Conservation (phyloP, 2,113 vertebrate genomes). For the Rousettus leschenaultii region DNA sequence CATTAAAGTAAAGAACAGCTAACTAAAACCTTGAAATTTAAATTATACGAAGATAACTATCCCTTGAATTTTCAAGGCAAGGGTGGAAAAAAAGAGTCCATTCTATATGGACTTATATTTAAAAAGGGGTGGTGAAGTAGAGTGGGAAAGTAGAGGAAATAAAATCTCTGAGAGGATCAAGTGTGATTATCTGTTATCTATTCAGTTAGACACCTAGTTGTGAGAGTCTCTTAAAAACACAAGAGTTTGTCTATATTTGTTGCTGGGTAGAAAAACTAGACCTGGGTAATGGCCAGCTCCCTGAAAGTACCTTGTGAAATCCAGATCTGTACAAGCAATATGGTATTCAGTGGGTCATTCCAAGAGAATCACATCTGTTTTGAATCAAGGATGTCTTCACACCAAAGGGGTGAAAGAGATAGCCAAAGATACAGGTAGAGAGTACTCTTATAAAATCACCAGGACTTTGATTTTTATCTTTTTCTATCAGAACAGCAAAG, state of each 20-base stretch:
- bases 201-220: neutral
- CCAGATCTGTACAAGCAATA: neutral
- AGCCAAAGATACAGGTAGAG: slow-evolving; percentile 31
- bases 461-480: slow-evolving; percentile 66
- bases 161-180: neutral
- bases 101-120: neutral
- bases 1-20: neutral
- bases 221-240: slow-evolving; percentile 63
- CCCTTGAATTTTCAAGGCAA: neutral
- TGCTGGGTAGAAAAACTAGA: neutral
- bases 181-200: neutral
- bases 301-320: neutral
- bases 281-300: neutral
- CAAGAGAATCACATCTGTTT: slow-evolving; percentile 59
- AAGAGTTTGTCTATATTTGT: slow-evolving; percentile 33
- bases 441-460: slow-evolving; percentile 52
- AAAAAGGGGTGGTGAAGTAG: neutral
- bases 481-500: slow-evolving; percentile 55
- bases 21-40: slow-evolving; percentile 5
- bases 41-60: slow-evolving; percentile 21
- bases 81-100: neutral
- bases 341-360: neutral
- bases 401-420: slow-evolving; percentile 38
- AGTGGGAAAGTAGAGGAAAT: neutral
- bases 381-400: slow-evolving; percentile 38